Evolutionary conservation across 1,140 invertebrate species (phyloP).

Genomic region (Aphis craccivora): DNA sequence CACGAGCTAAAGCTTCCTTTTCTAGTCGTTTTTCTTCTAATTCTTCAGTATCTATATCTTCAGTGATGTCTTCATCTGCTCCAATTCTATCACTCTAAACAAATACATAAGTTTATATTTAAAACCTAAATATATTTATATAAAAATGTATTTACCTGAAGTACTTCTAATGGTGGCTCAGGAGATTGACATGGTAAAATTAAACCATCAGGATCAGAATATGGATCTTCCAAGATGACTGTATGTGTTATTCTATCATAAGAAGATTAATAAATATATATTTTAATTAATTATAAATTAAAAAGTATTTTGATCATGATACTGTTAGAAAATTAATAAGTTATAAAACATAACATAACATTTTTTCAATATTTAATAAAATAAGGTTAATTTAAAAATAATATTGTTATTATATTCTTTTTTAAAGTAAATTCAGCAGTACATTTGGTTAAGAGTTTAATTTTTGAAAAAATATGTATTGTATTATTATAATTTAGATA

Average conservation of each 20-base stretch:
- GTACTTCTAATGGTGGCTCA: constrained; percentile 78
- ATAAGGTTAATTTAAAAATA: neutral
- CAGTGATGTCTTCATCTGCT: constrained; percentile 90
- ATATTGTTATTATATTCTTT: neutral
- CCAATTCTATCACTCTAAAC: constrained; percentile 84
- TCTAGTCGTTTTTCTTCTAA: constrained; percentile 87
- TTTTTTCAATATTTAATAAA: neutral
- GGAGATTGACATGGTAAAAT: constrained; percentile 84
- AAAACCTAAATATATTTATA: neutral
- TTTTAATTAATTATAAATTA: neutral
- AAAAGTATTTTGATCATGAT: neutral
- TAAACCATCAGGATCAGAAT: constrained; percentile 83
- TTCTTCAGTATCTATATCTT: constrained; percentile 83
- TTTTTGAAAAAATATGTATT: too few species aligned
- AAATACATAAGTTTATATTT: neutral
- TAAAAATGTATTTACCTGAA: constrained; percentile 67
- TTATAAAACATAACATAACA: too few species aligned
- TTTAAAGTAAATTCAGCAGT: neutral
- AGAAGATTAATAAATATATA: neutral
- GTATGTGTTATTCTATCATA: constrained; percentile 89
- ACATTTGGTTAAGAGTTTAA: too few species aligned
- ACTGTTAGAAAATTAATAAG: neutral
- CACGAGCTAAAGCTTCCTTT: constrained; percentile 93
- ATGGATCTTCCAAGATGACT: constrained; percentile 95
- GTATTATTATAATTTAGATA: too few species aligned